Base-by-base conservation (phyloP, 2,888 invertebrate species). In the Epirrita christyi region DNA sequence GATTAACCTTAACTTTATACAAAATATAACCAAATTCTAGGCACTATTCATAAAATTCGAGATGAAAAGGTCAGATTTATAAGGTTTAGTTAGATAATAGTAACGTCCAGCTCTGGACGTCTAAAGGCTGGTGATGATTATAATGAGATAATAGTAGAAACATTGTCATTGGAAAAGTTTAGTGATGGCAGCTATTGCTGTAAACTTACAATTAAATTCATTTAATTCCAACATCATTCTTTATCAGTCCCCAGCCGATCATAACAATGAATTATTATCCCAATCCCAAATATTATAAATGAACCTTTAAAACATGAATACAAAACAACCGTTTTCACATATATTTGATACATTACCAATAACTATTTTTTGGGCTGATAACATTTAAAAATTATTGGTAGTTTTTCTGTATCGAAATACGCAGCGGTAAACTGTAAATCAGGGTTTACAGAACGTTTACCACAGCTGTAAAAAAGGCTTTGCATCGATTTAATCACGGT, bases 351-450 rank as follows among this genome's bases (percentile, higher is more conserved):
- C n/a, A n/a, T n/a, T n/a, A n/a, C n/a, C n/a, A n/a, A n/a, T n/a
- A n/a, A n/a, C n/a, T n/a, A n/a, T n/a, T n/a, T n/a, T n/a, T n/a
- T n/a, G n/a, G n/a, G n/a, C n/a, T n/a, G n/a, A n/a, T n/a, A n/a
- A n/a, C n/a, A n/a, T n/a, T n/a, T n/a, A n/a, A n/a, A 8, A 40
- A 40, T 9, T 8, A 7, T 9, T 1, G 7, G 14, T 32, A 9
- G 15, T 7, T 15, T 14, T 40, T 14, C 10, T 9, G 14, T 40
- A 40, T 40, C 14, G 8, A 40, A 40, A 40, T 40, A 40, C 14
- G 36, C 36, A 36, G 11, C 36, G n/a, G 40, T 15, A 40, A 40
- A 40, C 6, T 14, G 40, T 40, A 40, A 38, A 40, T 40, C 40
- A 40, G 40, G 40, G 14, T 14, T 40, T 40, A 14, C 9, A 13